Conservation (phyloP, 1,140 invertebrate species). For the Leptinotarsa texana region DNA sequence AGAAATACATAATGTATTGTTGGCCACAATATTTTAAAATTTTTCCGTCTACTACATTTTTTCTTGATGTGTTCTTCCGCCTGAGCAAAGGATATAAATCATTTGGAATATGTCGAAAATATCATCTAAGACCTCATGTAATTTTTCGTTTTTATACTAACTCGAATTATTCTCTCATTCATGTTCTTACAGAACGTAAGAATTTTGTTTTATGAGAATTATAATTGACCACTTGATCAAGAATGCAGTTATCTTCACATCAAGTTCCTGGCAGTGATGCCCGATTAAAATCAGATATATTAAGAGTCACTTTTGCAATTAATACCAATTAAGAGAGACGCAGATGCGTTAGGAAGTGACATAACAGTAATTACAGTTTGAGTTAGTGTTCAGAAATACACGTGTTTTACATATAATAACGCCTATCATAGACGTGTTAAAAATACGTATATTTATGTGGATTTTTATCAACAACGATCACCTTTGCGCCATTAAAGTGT, state of each 20-base stretch:
- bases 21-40: too few species aligned
- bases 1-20: too few species aligned
- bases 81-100: too few species aligned
- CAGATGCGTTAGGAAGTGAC: neutral
- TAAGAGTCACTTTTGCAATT: neutral
- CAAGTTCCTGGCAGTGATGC: neutral
- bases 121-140: too few species aligned
- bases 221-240: neutral
- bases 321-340: neutral
- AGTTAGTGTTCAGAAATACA: neutral
- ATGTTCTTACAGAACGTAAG: neutral
- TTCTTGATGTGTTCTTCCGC: too few species aligned
- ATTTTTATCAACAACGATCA: neutral
- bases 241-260: neutral
- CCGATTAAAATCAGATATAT: neutral
- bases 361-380: neutral
- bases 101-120: too few species aligned
- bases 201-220: neutral
- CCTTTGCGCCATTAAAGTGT: neutral
- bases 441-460: neutral
- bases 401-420: conserved; percentile 6
- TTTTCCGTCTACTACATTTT: too few species aligned
- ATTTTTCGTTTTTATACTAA: too few species aligned
- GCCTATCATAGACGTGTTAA: neutral
- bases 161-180: too few species aligned